Evolutionary conservation across 2,797 vertebrate species (phyloP).

Genomic region (Pangasius sanitwongsei): DNA sequence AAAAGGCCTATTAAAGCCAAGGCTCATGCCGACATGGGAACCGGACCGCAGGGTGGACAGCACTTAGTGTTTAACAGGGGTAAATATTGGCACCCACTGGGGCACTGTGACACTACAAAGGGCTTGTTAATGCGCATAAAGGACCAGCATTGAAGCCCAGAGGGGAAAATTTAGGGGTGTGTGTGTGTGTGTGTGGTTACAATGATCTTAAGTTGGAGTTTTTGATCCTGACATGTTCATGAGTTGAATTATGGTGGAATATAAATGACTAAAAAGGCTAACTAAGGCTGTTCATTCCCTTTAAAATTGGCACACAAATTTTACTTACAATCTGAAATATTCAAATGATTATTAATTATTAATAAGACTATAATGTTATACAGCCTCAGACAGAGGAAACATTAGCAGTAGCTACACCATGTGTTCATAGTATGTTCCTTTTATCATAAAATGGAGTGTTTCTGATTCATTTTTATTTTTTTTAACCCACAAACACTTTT

Average conservation of each 20-base stretch:
- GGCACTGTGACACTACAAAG: slow-evolving; percentile 17
- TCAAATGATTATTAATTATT: slow-evolving; percentile 1
- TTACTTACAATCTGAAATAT: not conserved
- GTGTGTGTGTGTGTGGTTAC: slow-evolving; percentile 33
- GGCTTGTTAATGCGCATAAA: slow-evolving; percentile 19
- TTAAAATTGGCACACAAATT: not conserved
- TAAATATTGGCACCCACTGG: slow-evolving; percentile 4
- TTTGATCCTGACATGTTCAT: slow-evolving; percentile 48
- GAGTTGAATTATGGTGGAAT: not conserved
- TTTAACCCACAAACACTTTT: not conserved
- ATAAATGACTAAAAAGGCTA: not conserved
- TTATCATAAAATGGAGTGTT: not conserved
- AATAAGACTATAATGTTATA: not conserved
- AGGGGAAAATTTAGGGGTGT: slow-evolving; percentile 20
- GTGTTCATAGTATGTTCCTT: not conserved
- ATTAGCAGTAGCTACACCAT: not conserved
- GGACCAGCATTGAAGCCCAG: not conserved
- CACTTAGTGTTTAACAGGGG: slow-evolving; percentile 2
- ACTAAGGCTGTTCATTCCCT: not conserved
- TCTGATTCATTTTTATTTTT: not conserved
- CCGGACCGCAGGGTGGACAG: slow-evolving; percentile 38
- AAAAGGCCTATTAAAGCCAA: slow-evolving; percentile 35
- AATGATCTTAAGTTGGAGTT: slow-evolving; percentile 39
- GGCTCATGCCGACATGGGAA: not conserved
- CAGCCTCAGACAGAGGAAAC: not conserved